Evolutionary conservation across 2,888 invertebrate genomes (phyloP).

Genomic region (Junonia oenone): DNA sequence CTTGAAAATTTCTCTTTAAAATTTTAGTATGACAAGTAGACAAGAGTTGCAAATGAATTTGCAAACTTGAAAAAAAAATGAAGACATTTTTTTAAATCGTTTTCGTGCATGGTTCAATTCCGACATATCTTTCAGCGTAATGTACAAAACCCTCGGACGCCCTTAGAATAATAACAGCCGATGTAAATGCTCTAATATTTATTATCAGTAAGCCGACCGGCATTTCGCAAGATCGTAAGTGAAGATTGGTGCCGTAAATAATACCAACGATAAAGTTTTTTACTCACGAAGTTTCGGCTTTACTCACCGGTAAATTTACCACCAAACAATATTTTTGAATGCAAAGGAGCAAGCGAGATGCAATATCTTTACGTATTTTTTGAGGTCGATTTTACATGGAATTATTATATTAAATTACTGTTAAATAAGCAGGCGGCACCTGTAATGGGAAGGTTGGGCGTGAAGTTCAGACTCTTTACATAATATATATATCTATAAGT

Average conservation of each 20-base stretch:
- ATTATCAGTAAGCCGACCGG: not conserved
- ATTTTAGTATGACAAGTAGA: not conserved
- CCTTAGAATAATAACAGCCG: not conserved
- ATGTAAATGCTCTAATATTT: slow-evolving; percentile 2
- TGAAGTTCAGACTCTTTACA: no score
- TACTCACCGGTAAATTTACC: not conserved
- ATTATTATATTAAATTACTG: no score
- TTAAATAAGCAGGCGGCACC: no score
- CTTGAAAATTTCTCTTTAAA: not conserved
- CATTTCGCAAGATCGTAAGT: not conserved
- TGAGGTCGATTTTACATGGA: no score
- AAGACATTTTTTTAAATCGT: not conserved
- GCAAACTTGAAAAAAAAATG: not conserved
- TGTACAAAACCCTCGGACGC: not conserved
- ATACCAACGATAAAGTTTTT: not conserved
- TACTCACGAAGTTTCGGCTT: not conserved
- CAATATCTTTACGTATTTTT: no score
- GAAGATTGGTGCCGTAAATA: slow-evolving; percentile 1
- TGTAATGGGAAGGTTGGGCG: no score
- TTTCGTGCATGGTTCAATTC: not conserved
- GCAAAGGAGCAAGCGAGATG: no score
- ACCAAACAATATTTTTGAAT: not conserved
- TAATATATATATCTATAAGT: no score
- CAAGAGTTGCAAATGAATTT: not conserved
- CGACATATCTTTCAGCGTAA: not conserved